Conservation (phyloP, 2,888 invertebrate species). For the Labia minor region DNA sequence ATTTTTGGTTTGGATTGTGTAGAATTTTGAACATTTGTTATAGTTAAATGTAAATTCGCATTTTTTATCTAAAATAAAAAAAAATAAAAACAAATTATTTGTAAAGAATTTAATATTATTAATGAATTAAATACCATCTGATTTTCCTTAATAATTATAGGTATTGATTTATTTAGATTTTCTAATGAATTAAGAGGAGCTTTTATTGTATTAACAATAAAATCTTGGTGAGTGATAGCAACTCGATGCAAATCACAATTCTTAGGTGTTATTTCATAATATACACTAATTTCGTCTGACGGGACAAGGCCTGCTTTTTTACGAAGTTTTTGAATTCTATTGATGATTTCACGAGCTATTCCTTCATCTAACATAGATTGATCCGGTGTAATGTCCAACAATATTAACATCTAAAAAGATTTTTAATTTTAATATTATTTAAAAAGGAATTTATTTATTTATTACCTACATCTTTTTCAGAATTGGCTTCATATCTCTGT, state of each 20-base stretch:
- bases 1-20: background rate
- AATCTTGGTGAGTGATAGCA: constrained; percentile 56
- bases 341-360: constrained; percentile 86
- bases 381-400: constrained; percentile 82
- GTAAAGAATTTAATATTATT: constrained; percentile 15
- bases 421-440: background rate
- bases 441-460: background rate
- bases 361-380: constrained; percentile 90
- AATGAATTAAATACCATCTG: constrained; percentile 2
- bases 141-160: constrained; percentile 56
- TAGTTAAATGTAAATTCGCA: background rate
- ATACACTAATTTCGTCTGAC: constrained; percentile 77
- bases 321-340: constrained; percentile 87
- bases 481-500: constrained; percentile 77
- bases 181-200: constrained; percentile 54
- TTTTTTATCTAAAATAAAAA: constrained; percentile 23
- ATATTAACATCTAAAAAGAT: constrained; percentile 52
- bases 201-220: constrained; percentile 73
- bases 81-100: constrained; percentile 15
- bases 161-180: constrained; percentile 39
- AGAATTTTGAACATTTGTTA: background rate
- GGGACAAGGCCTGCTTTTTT: constrained; percentile 91
- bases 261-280: constrained; percentile 51
- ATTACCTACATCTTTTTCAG: constrained; percentile 59
- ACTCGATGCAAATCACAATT: constrained; percentile 54